phyloP scores from a whole-genome alignment of 2,888 invertebrate species.

The Nomada goodeniana region DNA sequence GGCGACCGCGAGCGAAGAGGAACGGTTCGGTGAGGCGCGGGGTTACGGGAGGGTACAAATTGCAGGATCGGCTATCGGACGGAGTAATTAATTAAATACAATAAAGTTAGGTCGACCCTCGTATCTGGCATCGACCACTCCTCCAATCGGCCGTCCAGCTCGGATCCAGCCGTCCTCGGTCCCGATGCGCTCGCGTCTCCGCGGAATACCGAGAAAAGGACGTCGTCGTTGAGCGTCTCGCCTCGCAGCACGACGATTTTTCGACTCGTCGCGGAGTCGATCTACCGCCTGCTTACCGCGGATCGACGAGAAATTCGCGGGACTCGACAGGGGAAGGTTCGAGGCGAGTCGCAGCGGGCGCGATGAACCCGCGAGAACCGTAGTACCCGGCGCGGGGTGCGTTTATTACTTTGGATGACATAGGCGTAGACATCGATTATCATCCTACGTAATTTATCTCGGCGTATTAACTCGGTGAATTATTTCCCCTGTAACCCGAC shows the following conservation, averaged over 20 bases:
- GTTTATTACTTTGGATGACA: slow-evolving; percentile 59
- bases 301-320: slow-evolving; percentile 31
- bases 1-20: slow-evolving; percentile 58
- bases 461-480: slow-evolving; percentile 47
- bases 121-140: slow-evolving; percentile 81
- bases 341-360: neutral
- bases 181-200: slow-evolving; percentile 64
- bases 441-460: slow-evolving; percentile 56
- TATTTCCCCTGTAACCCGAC: slow-evolving; percentile 54
- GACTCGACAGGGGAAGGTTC: neutral
- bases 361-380: slow-evolving; percentile 43
- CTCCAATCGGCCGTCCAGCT: slow-evolving; percentile 72
- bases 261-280: slow-evolving; percentile 35
- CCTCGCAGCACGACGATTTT: slow-evolving; percentile 54
- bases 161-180: slow-evolving; percentile 63
- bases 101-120: slow-evolving; percentile 79
- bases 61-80: slow-evolving; percentile 78
- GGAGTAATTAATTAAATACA: slow-evolving; percentile 81
- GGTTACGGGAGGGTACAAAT: slow-evolving; percentile 74
- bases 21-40: slow-evolving; percentile 43
- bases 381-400: slow-evolving; percentile 43
- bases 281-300: slow-evolving; percentile 40
- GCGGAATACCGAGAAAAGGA: slow-evolving; percentile 64
- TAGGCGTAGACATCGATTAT: slow-evolving; percentile 63
- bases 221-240: slow-evolving; percentile 40